Evolutionary conservation across 2,888 invertebrate genomes (phyloP).

Genomic region (Osmoderma eremita): DNA sequence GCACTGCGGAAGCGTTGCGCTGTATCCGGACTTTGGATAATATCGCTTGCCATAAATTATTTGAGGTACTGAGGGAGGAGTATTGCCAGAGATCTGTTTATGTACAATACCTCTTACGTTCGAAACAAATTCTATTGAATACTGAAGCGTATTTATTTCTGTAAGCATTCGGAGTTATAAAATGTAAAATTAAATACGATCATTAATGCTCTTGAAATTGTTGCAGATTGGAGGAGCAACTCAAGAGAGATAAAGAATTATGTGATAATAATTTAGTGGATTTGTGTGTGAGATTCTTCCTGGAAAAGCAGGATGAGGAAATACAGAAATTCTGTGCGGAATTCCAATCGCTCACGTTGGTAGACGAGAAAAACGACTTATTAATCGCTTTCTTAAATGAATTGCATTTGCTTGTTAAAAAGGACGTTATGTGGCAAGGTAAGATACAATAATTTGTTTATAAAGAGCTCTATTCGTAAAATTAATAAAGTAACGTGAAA

Average conservation of each 20-base stretch:
- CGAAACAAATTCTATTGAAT: constrained; percentile 81
- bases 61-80: constrained; percentile 80
- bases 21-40: constrained; percentile 79
- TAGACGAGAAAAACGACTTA: constrained; percentile 92
- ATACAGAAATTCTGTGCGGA: constrained; percentile 81
- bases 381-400: constrained; percentile 83
- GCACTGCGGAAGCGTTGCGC: constrained; percentile 84
- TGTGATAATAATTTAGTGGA: constrained; percentile 79
- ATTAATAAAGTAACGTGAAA: no score
- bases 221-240: constrained; percentile 68
- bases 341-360: constrained; percentile 80
- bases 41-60: constrained; percentile 76
- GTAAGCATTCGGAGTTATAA: constrained; percentile 57
- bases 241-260: constrained; percentile 76
- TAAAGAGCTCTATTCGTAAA: no score
- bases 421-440: constrained; percentile 80
- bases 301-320: constrained; percentile 79
- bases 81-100: constrained; percentile 81
- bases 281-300: constrained; percentile 81
- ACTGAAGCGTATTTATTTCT: constrained; percentile 78
- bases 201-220: not conserved
- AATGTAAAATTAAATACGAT: no score
- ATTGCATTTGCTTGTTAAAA: constrained; percentile 75
- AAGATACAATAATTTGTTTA: constrained; percentile 43
- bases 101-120: constrained; percentile 82